Evolutionary conservation across 2,113 vertebrate genomes (phyloP).

Genomic region (Sceloporus undulatus): DNA sequence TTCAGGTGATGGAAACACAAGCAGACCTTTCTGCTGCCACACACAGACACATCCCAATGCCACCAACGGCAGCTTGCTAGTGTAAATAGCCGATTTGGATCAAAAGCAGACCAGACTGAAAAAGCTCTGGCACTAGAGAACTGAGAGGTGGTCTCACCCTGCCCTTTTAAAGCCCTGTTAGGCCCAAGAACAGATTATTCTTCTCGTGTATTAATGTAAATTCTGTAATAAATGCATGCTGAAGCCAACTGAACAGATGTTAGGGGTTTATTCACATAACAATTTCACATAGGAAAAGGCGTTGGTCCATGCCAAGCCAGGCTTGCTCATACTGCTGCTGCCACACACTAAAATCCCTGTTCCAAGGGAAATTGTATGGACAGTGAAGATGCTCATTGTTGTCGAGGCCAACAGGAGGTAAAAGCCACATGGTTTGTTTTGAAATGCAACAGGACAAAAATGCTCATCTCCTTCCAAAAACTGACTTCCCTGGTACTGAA

Average conservation of each 20-base stretch:
- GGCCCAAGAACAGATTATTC: not conserved
- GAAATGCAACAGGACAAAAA: not conserved
- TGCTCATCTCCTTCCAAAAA: not conserved
- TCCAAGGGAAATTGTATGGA: not conserved
- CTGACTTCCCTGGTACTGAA: not conserved
- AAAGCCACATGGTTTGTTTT: not conserved
- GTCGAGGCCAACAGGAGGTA: not conserved
- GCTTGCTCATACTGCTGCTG: too few relatives aligned
- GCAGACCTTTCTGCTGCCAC: not conserved
- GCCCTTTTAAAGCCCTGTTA: conserved; percentile 5
- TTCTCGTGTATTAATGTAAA: conserved; percentile 5
- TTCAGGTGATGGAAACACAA: conserved; percentile 36
- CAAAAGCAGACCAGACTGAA: not conserved
- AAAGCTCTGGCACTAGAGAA: not conserved
- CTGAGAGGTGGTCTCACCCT: not conserved
- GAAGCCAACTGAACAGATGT: conserved; percentile 9
- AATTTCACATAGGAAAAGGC: not conserved
- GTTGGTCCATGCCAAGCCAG: not conserved
- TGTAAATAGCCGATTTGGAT: conserved; percentile 15
- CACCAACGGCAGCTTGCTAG: not conserved
- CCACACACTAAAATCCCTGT: not conserved
- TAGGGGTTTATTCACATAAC: not conserved
- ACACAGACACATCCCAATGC: too few relatives aligned
- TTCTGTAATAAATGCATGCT: not conserved
- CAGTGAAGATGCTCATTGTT: not conserved